Percentiles rank a stretch among this genome's conserved stretches.
Conservation (phyloP, 2,797 vertebrate genomes). For the Onychomys torridus region DNA sequence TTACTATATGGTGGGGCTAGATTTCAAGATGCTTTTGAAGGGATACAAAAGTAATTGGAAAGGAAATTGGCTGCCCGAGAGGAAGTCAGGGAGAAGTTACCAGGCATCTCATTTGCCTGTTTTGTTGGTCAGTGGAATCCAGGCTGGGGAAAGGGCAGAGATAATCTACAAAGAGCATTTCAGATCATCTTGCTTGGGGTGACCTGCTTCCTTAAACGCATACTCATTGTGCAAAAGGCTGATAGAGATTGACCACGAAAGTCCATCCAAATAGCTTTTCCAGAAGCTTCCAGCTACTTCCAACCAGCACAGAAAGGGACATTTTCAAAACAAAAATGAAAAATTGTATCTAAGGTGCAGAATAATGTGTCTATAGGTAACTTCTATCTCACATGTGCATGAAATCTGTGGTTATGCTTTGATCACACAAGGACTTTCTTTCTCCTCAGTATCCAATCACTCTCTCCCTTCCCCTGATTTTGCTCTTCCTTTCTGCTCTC, state of each 20-base stretch:
- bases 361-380: not conserved
- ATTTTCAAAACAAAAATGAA: not conserved
- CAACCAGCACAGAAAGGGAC: not conserved
- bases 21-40: conserved; percentile 39
- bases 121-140: not conserved
- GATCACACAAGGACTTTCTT: not conserved
- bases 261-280: not conserved
- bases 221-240: not conserved
- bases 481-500: not conserved
- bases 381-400: not conserved
- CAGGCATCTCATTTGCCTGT: not conserved
- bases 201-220: not conserved
- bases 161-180: not conserved
- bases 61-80: not conserved
- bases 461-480: not conserved
- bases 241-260: not conserved
- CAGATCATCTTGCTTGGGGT: not conserved
- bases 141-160: not conserved
- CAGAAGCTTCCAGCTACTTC: not conserved
- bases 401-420: not conserved
- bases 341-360: not conserved
- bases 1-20: not conserved
- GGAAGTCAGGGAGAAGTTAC: not conserved
- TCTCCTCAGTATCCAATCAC: not conserved
- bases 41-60: not conserved